Evolutionary conservation across 2,888 invertebrate genomes (phyloP), one percentile per base, ranked within the genome.

Genomic region (Steinernema carpocapsae): DNA sequence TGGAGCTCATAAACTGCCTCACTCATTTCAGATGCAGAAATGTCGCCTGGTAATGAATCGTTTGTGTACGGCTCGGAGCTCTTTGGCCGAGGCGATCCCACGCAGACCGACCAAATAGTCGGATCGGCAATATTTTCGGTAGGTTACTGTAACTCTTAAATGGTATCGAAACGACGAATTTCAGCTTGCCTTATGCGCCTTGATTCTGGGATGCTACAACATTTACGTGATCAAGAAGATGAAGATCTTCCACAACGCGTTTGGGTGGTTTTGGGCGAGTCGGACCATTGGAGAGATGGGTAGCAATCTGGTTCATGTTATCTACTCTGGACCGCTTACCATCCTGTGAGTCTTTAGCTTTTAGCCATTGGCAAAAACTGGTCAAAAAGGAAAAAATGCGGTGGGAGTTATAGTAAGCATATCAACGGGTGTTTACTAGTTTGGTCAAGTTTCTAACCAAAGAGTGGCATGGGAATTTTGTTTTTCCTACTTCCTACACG

Each of bases 211-310:
- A 64, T 29, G 29, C 64, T 64, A 64, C 32, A 64, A 64, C 19
- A 12, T 64, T 14, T 29, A 32, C 64, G 3, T 64, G 12, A 64
- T 64, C 64, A 32, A 64, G 32, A 6, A 32, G 17, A 64, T 64
- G 64, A 7, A 29, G 4, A 37, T 64, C 22, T 64, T 64, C 32
- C 64, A 64, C 32, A 32, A 32, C 32, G 64, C 64, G 7, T 64
- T 64, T n/a, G 64, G 64, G n/a, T 64, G 64, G 64, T 64, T 64
- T n/a, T 64, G 64, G 64, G 64, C 64, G 26, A 64, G 32, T 32
- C 29, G 64, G 7, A 64, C 64, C 1, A 32, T 64, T 12, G 64
- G 64, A 6, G 64, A 64, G 26, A 26, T 64, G 2, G 64, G 64
- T 6, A 10, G 32, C 7, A 64, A 64, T 32, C 2, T 32, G 3